Conservation (phyloP, 1,140 invertebrate genomes). For the Pachypeltis micranthus region DNA sequence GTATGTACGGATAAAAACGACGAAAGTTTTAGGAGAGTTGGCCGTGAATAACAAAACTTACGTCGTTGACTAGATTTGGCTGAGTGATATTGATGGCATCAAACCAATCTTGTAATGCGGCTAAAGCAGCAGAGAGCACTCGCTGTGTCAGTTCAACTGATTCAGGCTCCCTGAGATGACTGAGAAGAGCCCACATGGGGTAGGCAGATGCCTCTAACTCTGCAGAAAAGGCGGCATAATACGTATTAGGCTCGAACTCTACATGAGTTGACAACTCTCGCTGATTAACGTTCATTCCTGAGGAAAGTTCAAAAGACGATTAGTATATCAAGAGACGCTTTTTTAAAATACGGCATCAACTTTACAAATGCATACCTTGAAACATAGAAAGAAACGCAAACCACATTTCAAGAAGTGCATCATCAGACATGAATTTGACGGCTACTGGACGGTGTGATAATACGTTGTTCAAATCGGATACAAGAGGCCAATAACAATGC, state of each 20-base stretch:
- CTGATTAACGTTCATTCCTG: conserved; percentile 91
- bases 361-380: conserved; percentile 53
- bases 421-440: conserved; percentile 75
- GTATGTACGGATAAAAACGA: too few species aligned
- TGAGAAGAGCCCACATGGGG: conserved; percentile 91
- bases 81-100: conserved; percentile 50
- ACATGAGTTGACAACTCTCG: conserved; percentile 79
- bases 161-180: conserved; percentile 63
- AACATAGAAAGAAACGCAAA: conserved; percentile 85
- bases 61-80: conserved; percentile 21
- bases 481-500: conserved; percentile 95
- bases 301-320: too few species aligned
- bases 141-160: conserved; percentile 59
- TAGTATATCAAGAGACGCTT: too few species aligned
- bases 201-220: conserved; percentile 92
- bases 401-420: conserved; percentile 82
- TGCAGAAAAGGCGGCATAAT: conserved; percentile 92
- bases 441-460: conserved; percentile 84
- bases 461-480: conserved; percentile 96
- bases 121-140: conserved; percentile 59
- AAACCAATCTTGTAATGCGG: conserved; percentile 73
- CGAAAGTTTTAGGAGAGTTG: too few species aligned
- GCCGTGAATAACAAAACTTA: not conserved
- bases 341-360: not conserved
- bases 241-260: conserved; percentile 94